Conservation (phyloP, 2,888 invertebrate genomes). For the Eudasyphora cyanicolor region DNA sequence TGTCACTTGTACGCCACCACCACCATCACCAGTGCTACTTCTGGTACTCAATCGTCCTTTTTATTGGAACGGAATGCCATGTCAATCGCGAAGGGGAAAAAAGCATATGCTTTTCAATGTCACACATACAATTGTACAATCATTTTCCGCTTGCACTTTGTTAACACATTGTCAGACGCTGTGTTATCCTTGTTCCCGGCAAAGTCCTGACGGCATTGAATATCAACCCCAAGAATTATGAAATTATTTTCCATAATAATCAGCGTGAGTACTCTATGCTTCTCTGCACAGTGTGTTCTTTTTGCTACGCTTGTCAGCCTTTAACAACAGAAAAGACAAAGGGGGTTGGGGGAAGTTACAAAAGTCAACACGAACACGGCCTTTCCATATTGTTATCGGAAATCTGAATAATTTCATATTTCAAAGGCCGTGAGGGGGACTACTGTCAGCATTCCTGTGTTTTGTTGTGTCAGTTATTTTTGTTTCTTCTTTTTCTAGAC, state of each 20-base stretch:
- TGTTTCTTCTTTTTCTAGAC: slow-evolving; percentile 40
- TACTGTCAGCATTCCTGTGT: neutral
- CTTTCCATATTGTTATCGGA: slow-evolving; percentile 58
- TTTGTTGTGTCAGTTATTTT: slow-evolving; percentile 35
- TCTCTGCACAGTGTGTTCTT: slow-evolving; percentile 39
- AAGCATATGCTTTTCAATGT: slow-evolving; percentile 57
- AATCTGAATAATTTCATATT: slow-evolving; percentile 57
- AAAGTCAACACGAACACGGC: slow-evolving; percentile 48
- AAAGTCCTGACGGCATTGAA: slow-evolving; percentile 18
- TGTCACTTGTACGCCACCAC: slow-evolving; percentile 1
- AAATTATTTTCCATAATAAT: slow-evolving; percentile 80
- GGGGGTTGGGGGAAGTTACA: slow-evolving; percentile 55
- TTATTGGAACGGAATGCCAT: too few relatives aligned
- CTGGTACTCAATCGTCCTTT: neutral
- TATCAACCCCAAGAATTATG: slow-evolving; percentile 79
- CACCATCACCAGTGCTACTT: neutral
- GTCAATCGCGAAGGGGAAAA: neutral
- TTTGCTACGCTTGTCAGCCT: slow-evolving; percentile 43
- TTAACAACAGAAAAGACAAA: too few relatives aligned
- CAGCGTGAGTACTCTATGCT: slow-evolving; percentile 64
- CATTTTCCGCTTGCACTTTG: slow-evolving; percentile 68
- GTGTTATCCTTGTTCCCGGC: slow-evolving; percentile 31
- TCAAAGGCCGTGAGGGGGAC: slow-evolving; percentile 37
- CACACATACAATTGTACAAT: slow-evolving; percentile 46
- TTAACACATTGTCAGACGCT: slow-evolving; percentile 68